Evolutionary conservation across 2,113 vertebrate genomes (phyloP).

Genomic region (Cyprinodon variegatus): DNA sequence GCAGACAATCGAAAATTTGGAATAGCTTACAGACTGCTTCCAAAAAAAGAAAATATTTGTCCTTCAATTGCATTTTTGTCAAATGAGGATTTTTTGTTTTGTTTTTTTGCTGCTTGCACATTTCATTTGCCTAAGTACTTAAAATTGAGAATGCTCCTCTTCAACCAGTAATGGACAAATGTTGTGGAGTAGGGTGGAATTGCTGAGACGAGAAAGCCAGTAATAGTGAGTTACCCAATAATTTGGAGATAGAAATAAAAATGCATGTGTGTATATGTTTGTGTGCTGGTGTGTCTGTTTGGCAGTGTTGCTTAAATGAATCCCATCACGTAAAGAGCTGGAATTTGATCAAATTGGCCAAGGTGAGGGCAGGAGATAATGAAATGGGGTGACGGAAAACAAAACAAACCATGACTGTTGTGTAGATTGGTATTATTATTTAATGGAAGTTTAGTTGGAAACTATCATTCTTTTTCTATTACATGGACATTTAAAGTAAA

Average conservation of each 20-base stretch:
- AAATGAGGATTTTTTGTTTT: slow-evolving; percentile 17
- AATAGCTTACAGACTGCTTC: slow-evolving; percentile 25
- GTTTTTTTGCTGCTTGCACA: slow-evolving; percentile 24
- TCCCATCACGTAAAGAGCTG: slow-evolving; percentile 34
- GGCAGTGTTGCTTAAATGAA: slow-evolving; percentile 29
- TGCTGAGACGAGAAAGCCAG: slow-evolving; percentile 37
- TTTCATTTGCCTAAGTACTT: slow-evolving; percentile 38
- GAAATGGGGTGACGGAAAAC: slow-evolving; percentile 32
- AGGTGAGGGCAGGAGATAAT: slow-evolving; percentile 44
- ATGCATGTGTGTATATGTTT: slow-evolving; percentile 39
- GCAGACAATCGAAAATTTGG: slow-evolving; percentile 19
- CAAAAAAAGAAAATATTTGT: background rate
- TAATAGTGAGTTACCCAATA: slow-evolving; percentile 22
- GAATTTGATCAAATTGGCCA: slow-evolving; percentile 47
- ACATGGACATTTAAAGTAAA: slow-evolving; percentile 27
- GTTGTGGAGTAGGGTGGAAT: slow-evolving; percentile 37
- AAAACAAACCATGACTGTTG: slow-evolving; percentile 32
- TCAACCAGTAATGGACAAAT: slow-evolving; percentile 49
- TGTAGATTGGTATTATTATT: slow-evolving; percentile 14
- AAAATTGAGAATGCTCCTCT: slow-evolving; percentile 37
- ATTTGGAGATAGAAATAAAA: slow-evolving; percentile 41
- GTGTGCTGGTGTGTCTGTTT: background rate
- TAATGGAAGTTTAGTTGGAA: slow-evolving; percentile 21
- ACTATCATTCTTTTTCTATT: slow-evolving; percentile 8
- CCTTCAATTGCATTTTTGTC: slow-evolving; percentile 8